Evolutionary conservation across 2,888 invertebrate genomes (phyloP), one percentile per base, ranked within the genome.

Genomic region (Lucinisca nassula): DNA sequence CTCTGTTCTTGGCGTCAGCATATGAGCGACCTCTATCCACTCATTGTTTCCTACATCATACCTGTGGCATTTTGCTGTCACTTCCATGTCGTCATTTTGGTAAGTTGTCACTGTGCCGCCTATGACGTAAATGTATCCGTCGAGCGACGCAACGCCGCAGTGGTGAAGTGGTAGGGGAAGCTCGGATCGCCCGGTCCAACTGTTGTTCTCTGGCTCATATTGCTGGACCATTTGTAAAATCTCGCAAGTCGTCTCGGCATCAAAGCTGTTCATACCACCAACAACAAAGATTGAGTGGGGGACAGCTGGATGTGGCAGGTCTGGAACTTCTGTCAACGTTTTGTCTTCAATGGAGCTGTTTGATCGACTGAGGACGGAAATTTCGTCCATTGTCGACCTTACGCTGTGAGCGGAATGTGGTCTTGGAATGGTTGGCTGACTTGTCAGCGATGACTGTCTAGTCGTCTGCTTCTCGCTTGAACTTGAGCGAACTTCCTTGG

Each of bases 151-250:
- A 1, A 88, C 91, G 3, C 92, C 93, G 73, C 93, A 91, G 81
- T 94, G 93, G 74, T 94, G 94, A 0, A 93, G 84, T 17, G 92
- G 89, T n/a, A 92, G 84, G 10, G 92, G 92, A 37, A 95, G 82
- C 24, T 49, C 81, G 8, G 93, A 84, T 30, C 92, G 35, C 12
- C 83, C 24, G 27, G 67, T 78, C 95, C 95, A 95, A n/a, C 76
- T 78, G 78, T 92, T 92, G 14, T 72, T 82, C 0, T 72, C 74
- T 10, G 92, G 91, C 61, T 92, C 85, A 82, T 89, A 93, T 77
- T 91, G 85, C 55, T 91, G 90, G 40, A 94, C 87, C 38, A 85
- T 79, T 1, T 90, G 89, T 14, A 87, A 89, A n/a, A 75, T 24
- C 12, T 82, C 58, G 10, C 27, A 24, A 35, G 4, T 67, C 35